Base-by-base conservation (phyloP, 2,888 invertebrate species). In the Belgica antarctica region DNA sequence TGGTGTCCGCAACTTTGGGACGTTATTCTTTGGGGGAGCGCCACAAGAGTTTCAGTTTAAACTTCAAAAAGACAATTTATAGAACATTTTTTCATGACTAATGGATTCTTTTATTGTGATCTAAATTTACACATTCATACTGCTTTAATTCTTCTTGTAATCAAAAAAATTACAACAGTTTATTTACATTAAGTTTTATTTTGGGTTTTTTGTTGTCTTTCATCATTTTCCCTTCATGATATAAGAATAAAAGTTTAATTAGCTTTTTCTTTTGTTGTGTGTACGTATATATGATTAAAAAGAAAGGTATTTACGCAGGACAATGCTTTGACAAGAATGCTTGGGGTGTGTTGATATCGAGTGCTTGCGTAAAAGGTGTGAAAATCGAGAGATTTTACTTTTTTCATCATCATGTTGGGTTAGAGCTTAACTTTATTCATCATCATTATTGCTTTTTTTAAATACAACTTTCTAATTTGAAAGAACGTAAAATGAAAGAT, bases 81-180 rank as follows among this genome's bases (percentile, higher is more conserved):
- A 22, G 24, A 22, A 57, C 19, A 57, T 57, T 57, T 22, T 57
- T 22, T 25, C 15, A 19, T 34, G 28, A 12, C 34, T 62, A 31
- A 28, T 31, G 34, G 34, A 62, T 34, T 28, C n/a, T 62, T 31
- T 62, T 62, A 62, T 19, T 62, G 28, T 28, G 62, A 12, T 62
- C 62, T 62, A 34, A 62, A 62, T 62, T 62, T 62, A 62, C 62
- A 62, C 62, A 62, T 62, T 62, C 34, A 62, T 31, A 62, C 62
- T 62, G 62, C 34, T 62, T 17, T 15, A 27, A 27, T 62, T 34
- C 31, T 25, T 34, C n/a, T 62, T 62, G 62, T 62, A 62, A 62
- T 62, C 62, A 62, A 62, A 62, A 46, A 62, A 62, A 62, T 62
- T 62, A 62, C 62, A 62, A 62, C 62, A 62, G 34, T 62, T 61